Base-by-base conservation (phyloP, 2,888 invertebrate genomes). In the Lasioglossum calceatum region DNA sequence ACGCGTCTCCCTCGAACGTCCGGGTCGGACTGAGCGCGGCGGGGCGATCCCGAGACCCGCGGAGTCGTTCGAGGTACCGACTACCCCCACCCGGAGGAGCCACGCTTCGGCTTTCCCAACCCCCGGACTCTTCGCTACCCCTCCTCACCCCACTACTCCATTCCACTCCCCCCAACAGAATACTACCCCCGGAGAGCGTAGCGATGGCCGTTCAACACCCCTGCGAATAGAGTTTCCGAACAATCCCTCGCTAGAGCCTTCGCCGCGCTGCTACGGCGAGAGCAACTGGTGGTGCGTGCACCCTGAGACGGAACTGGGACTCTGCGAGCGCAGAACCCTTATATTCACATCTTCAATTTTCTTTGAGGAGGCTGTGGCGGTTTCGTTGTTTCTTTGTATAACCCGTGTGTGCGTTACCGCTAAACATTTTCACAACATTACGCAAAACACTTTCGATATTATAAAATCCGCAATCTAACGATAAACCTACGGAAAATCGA, bases 11-110 rank as follows among this genome's bases (percentile, higher is more conserved):
- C 92, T 94, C 93, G 93, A 93, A 93, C 92, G 95, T 94, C 95
- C 95, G 94, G 95, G 93, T 93, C 93, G 94, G 94, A 95, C 95
- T 95, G 94, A 95, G 88, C 90, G 88, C 88, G 84, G 89, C 90
- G 92, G 90, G 91, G 90, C 91, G 89, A 89, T 87, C 88, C 86
- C 89, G 90, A 90, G 88, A 90, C 91, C 88, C 91, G 88, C 89
- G 93, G 90, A 91, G 88, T 88, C 93, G 90, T 92, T 91, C 92
- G 93, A 93, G 93, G 92, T 93, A 93, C 93, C 92, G 88, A 88
- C 92, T 87, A 92, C 93, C 93, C 93, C 92, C 93, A 93, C 93
- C 81, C 92, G 92, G 93, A 89, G 93, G 93, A 93, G 93, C 93
- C 94, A 93, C 92, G 92, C 92, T 94, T 92, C 93, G 89, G 91